Percentiles rank a stretch among this genome's conserved stretches.
These are phyloP conservation scores for Pherbina coryleti DNA, from an alignment of 2,888 invertebrate species.

Conservation along the genomic window DNA sequence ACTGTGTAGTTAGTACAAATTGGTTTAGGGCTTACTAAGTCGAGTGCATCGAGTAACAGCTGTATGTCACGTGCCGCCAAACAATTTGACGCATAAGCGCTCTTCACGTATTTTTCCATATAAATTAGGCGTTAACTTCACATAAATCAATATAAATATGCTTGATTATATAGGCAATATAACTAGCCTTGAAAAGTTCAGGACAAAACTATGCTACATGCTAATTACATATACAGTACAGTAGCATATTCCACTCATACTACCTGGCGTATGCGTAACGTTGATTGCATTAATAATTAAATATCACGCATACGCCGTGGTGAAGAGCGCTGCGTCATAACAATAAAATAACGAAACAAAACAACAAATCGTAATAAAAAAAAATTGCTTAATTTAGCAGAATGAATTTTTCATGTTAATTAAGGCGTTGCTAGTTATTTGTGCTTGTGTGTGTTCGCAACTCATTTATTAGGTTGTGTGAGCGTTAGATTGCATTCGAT, in stretches of 20 bases:
- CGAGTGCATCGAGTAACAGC: too few relatives aligned
- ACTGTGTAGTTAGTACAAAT: too few relatives aligned
- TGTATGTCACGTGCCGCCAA: too few relatives aligned
- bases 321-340: neutral
- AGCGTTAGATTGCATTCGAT: neutral
- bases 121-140: too few relatives aligned
- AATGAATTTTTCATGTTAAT: slow-evolving; percentile 13
- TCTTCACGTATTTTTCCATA: too few relatives aligned
- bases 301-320: slow-evolving; percentile 9
- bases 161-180: too few relatives aligned
- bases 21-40: too few relatives aligned
- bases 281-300: slow-evolving; percentile 26
- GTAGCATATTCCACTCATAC: neutral
- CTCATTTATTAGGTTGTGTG: neutral
- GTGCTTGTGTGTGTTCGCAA: neutral
- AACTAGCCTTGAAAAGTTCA: too few relatives aligned
- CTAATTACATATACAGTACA: neutral
- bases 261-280: slow-evolving; percentile 17
- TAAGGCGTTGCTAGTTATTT: neutral
- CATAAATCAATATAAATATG: too few relatives aligned
- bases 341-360: neutral
- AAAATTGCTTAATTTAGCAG: neutral
- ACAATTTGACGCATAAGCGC: too few relatives aligned
- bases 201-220: too few relatives aligned
- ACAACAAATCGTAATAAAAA: neutral